Evolutionary conservation across 2,888 invertebrate genomes (phyloP), one percentile per base, ranked within the genome.

Genomic region (Lasioglossum leucozonium): DNA sequence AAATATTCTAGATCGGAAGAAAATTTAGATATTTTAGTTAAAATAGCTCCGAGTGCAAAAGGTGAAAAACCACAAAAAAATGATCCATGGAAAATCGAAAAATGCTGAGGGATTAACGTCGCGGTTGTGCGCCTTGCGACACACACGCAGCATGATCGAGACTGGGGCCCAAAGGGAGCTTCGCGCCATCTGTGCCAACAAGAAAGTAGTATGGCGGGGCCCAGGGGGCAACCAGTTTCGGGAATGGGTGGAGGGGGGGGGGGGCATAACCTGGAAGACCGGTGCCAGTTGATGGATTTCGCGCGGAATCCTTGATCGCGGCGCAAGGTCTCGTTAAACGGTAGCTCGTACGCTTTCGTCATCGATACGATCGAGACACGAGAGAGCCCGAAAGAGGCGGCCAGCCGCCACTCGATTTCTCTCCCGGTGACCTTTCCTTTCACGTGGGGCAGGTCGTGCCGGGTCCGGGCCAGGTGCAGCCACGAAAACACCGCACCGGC

Each of bases 401-500:
- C n/a, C 37, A 18, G 37, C 67, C 8, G 37, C 34, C 67, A 83
- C 81, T 88, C 90, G 89, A 90, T 89, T 90, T 89, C 90, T 89
- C 90, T 72, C 67, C 65, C 73, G 55, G 80, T 90, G 91, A 90
- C 91, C 89, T 92, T 90, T 89, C 88, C 92, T 86, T 91, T 88
- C 90, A 84, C 90, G 92, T 91, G 91, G 87, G 91, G 91, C 90
- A 91, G 91, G 91, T 91, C 91, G 91, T 90, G 91, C 88, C 84
- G 71, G 30, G 22, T 34, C 65, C 34, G 65, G 87, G 83, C 89
- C 91, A 90, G 91, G 85, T 90, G 91, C 77, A 65, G 55, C 88
- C 40, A 47, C 88, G 42, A 89, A 89, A 88, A 90, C 76, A 69
- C 74, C 79, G 67, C 13, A 62, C 62, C 30, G 62, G 62, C 26